phyloP scores from a whole-genome alignment of 2,888 invertebrate species.

The Eupithecia subumbrata region DNA sequence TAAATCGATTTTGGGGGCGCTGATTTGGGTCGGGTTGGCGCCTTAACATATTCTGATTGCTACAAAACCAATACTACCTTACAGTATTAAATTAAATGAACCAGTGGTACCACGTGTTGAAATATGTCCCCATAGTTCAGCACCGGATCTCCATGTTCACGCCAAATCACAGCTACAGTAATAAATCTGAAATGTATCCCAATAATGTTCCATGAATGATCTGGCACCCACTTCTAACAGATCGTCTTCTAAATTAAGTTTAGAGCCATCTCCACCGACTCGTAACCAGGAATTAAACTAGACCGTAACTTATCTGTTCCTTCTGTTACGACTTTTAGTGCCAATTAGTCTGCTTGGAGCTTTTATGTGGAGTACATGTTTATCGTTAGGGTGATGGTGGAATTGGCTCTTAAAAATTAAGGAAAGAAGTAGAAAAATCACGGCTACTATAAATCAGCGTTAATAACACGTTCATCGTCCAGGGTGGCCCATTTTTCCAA shows the following conservation, averaged over 20 bases:
- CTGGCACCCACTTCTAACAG: slow-evolving; percentile 6
- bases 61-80: no score
- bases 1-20: no score
- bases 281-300: slow-evolving; percentile 4
- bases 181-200: not conserved
- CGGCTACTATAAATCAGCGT: no score
- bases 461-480: not conserved
- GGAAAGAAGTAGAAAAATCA: not conserved
- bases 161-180: not conserved
- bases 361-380: slow-evolving; percentile 13
- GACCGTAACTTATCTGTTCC: slow-evolving; percentile 6
- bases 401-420: not conserved
- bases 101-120: not conserved
- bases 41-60: no score
- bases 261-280: slow-evolving; percentile 6
- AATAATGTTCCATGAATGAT: not conserved
- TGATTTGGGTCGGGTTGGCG: no score
- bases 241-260: slow-evolving; percentile 2
- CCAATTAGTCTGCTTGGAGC: slow-evolving; percentile 28
- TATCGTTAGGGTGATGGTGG: slow-evolving; percentile 1
- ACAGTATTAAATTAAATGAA: not conserved
- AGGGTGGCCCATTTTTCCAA: not conserved
- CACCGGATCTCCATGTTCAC: not conserved
- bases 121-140: not conserved
- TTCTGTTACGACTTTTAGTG: slow-evolving; percentile 4